A percentile compares a stretch with the other conserved stretches of the same genome.
These are phyloP conservation scores for Calcarius lapponicus DNA, from an alignment of 2,797 vertebrate species.

Conservation along the genomic window DNA sequence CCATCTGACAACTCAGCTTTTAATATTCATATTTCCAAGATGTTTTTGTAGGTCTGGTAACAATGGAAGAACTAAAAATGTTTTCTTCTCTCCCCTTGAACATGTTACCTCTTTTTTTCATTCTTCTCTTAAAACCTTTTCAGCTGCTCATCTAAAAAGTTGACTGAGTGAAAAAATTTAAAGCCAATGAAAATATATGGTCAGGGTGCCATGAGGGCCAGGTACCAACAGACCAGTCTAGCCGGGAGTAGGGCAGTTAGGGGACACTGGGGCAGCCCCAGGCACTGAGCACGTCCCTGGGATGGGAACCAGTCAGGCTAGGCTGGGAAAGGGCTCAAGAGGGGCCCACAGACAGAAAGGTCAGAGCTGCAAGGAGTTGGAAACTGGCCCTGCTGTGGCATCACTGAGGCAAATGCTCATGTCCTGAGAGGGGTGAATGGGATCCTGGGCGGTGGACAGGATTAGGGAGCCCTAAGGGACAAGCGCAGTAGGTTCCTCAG, in stretches of 20 bases:
- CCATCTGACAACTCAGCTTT: neutral
- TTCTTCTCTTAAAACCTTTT: neutral
- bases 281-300: accelerated
- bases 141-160: neutral
- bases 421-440: neutral
- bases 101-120: neutral
- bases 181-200: neutral
- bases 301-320: accelerated
- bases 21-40: neutral
- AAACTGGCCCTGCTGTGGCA: neutral
- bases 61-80: neutral
- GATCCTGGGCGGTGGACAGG: accelerated
- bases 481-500: neutral
- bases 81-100: neutral
- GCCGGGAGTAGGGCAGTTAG: neutral
- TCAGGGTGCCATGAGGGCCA: accelerated
- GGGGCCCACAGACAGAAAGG: accelerated
- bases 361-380: neutral
- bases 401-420: neutral
- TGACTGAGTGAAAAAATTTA: neutral
- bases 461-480: neutral
- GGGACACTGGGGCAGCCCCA: accelerated
- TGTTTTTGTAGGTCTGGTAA: neutral
- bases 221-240: accelerated
- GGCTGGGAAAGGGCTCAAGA: neutral